A percentile compares a stretch with the other conserved stretches of the same genome.
Conservation (phyloP, 2,797 vertebrate species). For the Choloepus didactylus region DNA sequence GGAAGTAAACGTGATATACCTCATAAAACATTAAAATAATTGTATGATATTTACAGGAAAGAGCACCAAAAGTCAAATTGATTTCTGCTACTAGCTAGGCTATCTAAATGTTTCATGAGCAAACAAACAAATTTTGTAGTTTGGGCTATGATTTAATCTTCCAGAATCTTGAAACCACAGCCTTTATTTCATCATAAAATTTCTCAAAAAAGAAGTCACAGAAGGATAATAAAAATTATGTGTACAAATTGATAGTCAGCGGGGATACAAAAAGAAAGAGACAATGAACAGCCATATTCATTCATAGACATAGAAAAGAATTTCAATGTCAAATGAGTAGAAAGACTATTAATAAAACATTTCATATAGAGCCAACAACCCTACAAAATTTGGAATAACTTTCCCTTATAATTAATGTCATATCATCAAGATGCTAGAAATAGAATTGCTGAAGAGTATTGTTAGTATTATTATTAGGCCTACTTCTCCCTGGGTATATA, state of each 20-base stretch:
- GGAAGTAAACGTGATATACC: background rate
- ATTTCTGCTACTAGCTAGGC: background rate
- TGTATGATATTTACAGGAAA: background rate
- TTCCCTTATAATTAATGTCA: constrained; percentile 71
- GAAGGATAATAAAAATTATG: constrained; percentile 43
- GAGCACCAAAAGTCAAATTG: background rate
- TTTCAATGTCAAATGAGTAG: constrained; percentile 58
- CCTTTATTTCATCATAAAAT: constrained; percentile 32
- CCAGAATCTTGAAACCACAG: constrained; percentile 13
- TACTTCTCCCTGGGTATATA: constrained; percentile 50
- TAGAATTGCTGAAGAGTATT: constrained; percentile 76
- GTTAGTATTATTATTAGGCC: constrained; percentile 69
- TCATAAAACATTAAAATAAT: constrained; percentile 30
- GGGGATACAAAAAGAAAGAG: background rate
- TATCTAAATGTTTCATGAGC: background rate
- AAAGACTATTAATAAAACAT: constrained; percentile 61
- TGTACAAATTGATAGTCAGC: background rate
- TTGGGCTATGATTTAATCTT: background rate
- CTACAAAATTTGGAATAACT: constrained; percentile 53
- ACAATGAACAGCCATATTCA: constrained; percentile 26
- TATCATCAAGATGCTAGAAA: constrained; percentile 71
- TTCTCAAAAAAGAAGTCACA: constrained; percentile 32
- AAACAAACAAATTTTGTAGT: background rate
- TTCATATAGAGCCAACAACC: constrained; percentile 47
- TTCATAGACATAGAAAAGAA: constrained; percentile 34